A percentile compares a stretch with the other conserved stretches of the same genome.
Conservation (phyloP, 2,888 invertebrate genomes). For the Mythimna impura region DNA sequence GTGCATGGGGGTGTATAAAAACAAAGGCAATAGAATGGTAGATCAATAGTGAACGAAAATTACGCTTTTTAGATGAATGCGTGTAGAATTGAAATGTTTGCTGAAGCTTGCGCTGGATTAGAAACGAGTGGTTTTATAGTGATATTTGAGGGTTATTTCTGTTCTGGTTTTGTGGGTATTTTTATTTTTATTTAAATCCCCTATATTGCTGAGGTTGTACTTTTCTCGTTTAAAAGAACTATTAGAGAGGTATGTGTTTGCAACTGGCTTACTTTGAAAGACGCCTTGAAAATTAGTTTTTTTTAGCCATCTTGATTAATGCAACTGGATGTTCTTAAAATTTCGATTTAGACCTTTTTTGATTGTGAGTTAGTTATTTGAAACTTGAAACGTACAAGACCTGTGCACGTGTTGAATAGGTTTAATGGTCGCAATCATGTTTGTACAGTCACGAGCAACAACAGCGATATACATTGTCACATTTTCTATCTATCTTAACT, state of each 20-base stretch:
- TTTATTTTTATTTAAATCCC: slow-evolving; percentile 1
- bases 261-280: background rate
- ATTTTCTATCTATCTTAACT: too few relatives aligned
- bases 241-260: background rate
- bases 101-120: slow-evolving; percentile 44
- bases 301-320: background rate
- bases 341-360: background rate
- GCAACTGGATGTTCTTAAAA: background rate
- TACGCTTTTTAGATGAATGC: slow-evolving; percentile 53
- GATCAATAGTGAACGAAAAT: slow-evolving; percentile 64
- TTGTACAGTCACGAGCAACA: too few relatives aligned
- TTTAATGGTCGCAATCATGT: too few relatives aligned
- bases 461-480: too few relatives aligned
- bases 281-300: background rate
- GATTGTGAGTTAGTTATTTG: background rate
- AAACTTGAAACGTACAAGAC: too few relatives aligned
- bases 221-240: background rate
- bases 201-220: background rate
- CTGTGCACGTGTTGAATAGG: too few relatives aligned
- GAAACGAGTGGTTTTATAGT: slow-evolving; percentile 31
- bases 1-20: slow-evolving; percentile 63
- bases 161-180: background rate
- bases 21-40: slow-evolving; percentile 62
- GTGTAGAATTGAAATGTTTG: slow-evolving; percentile 54
- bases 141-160: slow-evolving; percentile 9